These are phyloP conservation scores for Celastrina argiolus DNA, from an alignment of 2,888 invertebrate genomes.

Conservation along the genomic window DNA sequence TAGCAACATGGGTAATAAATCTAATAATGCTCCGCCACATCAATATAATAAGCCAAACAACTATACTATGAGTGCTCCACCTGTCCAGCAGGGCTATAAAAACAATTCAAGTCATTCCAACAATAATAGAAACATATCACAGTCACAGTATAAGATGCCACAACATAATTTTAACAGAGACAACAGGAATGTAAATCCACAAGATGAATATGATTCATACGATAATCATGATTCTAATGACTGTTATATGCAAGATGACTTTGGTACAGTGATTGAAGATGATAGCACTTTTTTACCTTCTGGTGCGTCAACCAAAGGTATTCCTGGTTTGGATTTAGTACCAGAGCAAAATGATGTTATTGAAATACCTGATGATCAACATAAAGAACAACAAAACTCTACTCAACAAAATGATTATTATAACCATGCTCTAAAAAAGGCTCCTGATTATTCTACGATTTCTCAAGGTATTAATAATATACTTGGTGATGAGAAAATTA, in stretches of 20 bases:
- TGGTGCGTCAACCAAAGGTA: conserved; percentile 69
- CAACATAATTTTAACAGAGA: conserved; percentile 41
- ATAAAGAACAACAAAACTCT: conserved; percentile 26
- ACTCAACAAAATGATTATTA: neutral
- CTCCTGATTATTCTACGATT: conserved; percentile 77
- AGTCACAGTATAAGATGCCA: conserved; percentile 36
- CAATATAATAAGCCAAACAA: conserved; percentile 35
- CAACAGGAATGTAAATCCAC: conserved; percentile 43
- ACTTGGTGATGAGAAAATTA: conserved; percentile 80
- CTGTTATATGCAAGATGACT: conserved; percentile 31
- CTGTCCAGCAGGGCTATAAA: conserved; percentile 35
- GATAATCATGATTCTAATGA: conserved; percentile 31
- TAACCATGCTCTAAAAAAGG: conserved; percentile 25
- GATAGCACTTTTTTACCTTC: conserved; percentile 52
- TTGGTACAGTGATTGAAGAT: conserved; percentile 30
- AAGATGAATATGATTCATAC: conserved; percentile 52
- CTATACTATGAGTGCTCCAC: conserved; percentile 32
- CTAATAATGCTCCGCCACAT: conserved; percentile 42
- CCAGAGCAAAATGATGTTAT: conserved; percentile 60
- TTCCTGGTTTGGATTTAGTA: conserved; percentile 86
- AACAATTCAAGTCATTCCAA: conserved; percentile 28
- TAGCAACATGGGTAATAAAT: conserved; percentile 37
- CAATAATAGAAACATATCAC: conserved; percentile 29
- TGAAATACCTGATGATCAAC: conserved; percentile 50
- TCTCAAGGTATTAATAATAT: conserved; percentile 80